Evolutionary conservation across 1,140 invertebrate genomes (phyloP).

Genomic region (Bombus cullumanus): DNA sequence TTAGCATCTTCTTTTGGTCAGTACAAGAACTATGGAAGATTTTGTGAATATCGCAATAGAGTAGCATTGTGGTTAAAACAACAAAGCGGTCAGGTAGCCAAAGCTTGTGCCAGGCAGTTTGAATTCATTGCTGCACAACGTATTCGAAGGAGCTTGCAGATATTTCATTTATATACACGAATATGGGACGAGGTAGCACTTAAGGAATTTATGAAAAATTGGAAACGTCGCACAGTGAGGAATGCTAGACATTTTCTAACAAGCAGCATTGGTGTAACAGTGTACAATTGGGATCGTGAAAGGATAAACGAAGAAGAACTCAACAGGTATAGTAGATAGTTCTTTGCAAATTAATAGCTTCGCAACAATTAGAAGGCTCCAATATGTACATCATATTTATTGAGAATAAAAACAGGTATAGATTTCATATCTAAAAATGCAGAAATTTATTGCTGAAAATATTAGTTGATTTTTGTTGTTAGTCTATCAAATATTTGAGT

Average conservation of each 20-base stretch:
- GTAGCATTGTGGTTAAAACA: constrained; percentile 72
- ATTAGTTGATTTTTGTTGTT: background rate
- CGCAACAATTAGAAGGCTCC: background rate
- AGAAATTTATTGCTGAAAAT: background rate
- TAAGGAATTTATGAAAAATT: constrained; percentile 82
- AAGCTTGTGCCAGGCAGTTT: constrained; percentile 85
- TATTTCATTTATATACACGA: constrained; percentile 85
- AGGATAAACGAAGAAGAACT: constrained; percentile 83
- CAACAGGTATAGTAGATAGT: constrained; percentile 71
- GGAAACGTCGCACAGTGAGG: constrained; percentile 78
- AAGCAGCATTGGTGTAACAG: constrained; percentile 78
- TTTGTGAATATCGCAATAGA: constrained; percentile 38
- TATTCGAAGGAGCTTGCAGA: constrained; percentile 84
- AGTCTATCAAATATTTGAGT: background rate
- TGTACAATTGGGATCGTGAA: constrained; percentile 84
- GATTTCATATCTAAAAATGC: background rate
- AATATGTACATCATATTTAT: background rate
- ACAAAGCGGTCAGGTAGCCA: constrained; percentile 71
- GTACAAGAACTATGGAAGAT: constrained; percentile 26
- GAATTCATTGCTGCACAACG: constrained; percentile 86
- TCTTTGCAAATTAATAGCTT: background rate
- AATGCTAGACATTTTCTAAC: constrained; percentile 80
- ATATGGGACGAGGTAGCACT: constrained; percentile 86
- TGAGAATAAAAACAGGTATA: background rate
- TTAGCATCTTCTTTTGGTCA: constrained; percentile 45